Evolutionary conservation across 2,113 vertebrate genomes (phyloP).

Genomic region (Tringa solitaria): DNA sequence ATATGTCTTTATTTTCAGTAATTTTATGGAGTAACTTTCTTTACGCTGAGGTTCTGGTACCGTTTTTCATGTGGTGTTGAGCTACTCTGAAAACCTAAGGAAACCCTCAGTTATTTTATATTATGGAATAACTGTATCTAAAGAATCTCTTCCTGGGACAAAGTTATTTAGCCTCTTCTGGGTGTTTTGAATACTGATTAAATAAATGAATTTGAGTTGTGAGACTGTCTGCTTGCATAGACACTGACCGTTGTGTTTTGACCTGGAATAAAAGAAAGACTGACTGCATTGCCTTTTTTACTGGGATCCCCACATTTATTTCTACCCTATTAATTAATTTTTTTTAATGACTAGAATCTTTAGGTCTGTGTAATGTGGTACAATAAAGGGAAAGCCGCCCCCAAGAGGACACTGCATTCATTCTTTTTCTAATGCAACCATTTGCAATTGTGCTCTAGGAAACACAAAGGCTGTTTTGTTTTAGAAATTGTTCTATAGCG

Average conservation of each 20-base stretch:
- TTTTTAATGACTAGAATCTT: background rate
- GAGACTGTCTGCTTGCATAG: background rate
- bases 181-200: background rate
- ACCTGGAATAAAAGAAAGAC: background rate
- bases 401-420: background rate
- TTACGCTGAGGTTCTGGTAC: background rate
- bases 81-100: background rate
- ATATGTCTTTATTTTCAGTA: background rate
- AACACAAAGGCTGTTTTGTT: background rate
- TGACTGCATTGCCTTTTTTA: background rate
- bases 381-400: background rate
- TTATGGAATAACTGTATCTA: background rate
- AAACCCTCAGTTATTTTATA: background rate
- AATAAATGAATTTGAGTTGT: background rate
- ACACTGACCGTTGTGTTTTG: background rate
- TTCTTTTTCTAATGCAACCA: background rate
- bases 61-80: background rate
- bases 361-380: background rate
- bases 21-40: background rate
- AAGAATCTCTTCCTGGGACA: background rate
- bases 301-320: background rate
- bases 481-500: background rate
- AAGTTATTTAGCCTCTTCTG: background rate
- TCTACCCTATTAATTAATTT: background rate
- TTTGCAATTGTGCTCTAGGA: constrained; percentile 11